phyloP scores from a whole-genome alignment of 2,113 vertebrate genomes.

The Indicator indicator region DNA sequence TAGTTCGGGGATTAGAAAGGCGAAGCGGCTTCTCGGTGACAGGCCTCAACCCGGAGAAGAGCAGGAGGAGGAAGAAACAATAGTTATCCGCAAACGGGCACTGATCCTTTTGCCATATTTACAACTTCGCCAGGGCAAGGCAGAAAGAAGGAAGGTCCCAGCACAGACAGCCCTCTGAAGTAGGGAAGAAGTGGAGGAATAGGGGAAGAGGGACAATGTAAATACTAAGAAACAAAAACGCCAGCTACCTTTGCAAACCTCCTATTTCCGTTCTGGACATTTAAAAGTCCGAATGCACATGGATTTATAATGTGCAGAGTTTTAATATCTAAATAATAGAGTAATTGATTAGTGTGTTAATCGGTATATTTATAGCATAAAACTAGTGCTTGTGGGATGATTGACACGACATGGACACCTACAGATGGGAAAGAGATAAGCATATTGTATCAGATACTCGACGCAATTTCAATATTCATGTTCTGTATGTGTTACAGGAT shows the following conservation, averaged over 20 bases:
- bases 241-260: neutral
- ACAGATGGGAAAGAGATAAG: slow-evolving; percentile 4
- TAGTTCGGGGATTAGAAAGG: slow-evolving; percentile 89
- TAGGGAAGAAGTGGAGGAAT: neutral
- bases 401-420: neutral
- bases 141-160: slow-evolving; percentile 68
- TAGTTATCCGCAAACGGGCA: slow-evolving; percentile 63
- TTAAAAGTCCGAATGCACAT: neutral
- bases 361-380: slow-evolving; percentile 28
- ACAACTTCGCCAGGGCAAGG: slow-evolving; percentile 68
- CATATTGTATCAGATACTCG: neutral
- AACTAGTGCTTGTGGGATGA: neutral
- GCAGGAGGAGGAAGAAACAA: slow-evolving; percentile 76
- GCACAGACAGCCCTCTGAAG: slow-evolving; percentile 3
- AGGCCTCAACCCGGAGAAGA: slow-evolving; percentile 77
- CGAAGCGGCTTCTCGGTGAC: slow-evolving; percentile 75
- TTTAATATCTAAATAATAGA: neutral
- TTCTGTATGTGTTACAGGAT: neutral
- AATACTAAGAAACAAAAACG: slow-evolving; percentile 1
- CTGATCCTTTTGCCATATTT: slow-evolving; percentile 73
- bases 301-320: neutral
- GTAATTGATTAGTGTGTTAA: neutral
- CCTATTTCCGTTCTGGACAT: neutral
- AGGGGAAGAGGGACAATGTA: slow-evolving; percentile 8
- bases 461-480: neutral